Evolutionary conservation across 53 echinoderm and acorn worm species (phyloP), one percentile per base, ranked within the genome.

Genomic region (Glandiceps talaboti): DNA sequence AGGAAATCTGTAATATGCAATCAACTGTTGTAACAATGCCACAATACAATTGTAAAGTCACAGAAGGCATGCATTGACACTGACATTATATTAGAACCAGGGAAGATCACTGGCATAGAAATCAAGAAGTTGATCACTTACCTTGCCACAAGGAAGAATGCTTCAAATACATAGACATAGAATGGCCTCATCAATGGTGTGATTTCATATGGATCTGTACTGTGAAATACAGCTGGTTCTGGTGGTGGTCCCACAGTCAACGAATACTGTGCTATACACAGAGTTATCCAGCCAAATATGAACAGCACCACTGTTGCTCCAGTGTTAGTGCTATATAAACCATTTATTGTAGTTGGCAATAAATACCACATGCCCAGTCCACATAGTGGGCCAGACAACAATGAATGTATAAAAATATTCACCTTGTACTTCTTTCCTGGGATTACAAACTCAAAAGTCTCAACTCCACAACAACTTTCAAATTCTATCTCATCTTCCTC

Each of bases 401-500:
- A 28, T 1, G 89, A 82, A 79, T 96, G 97, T 27, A 96, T 64
- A 31, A 93, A 0, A 26, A 96, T 91, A 81, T 96, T 96, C 10
- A 89, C 76, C 78, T 89, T 92, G 80, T 31, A 91, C 30, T 88
- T 91, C 79, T 96, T 96, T 29, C 82, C 85, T 28, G 97, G 97
- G 29, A 96, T 73, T 73, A 91, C 45, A 72, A 88, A 96, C 33
- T 96, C 81, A 29, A 93, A 80, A 14, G 92, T 91, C 26, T 96
- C 88, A 1, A 81, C 32, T 20, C 89, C 87, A 30, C 87, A 90
- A 77, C 91, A 90, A 0, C 88, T 86, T 12, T 93, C 91, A 87
- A 96, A 96, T 1, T 96, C 93, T 0, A 96, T 89, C 82, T 96
- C 92, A 28, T 93, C 97, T 33, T 96, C 97, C 30, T 96, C 96